Conservation (phyloP, 1,140 invertebrate genomes). For the Drosophila melanica region DNA sequence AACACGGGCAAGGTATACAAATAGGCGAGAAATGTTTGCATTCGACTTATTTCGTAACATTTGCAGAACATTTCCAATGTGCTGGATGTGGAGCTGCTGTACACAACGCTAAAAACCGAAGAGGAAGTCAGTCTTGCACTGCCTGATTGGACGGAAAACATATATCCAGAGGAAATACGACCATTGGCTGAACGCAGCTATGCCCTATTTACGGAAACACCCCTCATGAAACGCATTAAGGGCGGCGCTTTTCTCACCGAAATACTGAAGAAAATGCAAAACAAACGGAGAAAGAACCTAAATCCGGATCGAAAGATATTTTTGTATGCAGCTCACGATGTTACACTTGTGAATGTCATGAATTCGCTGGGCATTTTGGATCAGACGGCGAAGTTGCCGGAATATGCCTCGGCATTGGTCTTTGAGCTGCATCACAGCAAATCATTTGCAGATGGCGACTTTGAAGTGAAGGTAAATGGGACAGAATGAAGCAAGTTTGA, state of each 20-base stretch:
- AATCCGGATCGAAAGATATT: constrained; percentile 85
- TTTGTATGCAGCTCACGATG: constrained; percentile 90
- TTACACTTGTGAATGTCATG: constrained; percentile 89
- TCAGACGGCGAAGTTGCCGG: constrained; percentile 86
- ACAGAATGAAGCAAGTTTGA: too few species aligned
- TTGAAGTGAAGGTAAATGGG: constrained; percentile 84
- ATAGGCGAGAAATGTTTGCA: too few species aligned
- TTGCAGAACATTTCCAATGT: constrained; percentile 86
- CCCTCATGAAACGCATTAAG: constrained; percentile 89
- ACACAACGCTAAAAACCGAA: constrained; percentile 90
- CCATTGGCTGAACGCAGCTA: constrained; percentile 88
- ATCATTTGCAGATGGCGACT: constrained; percentile 80
- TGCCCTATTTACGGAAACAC: constrained; percentile 88
- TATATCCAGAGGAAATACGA: constrained; percentile 89
- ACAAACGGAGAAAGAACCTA: constrained; percentile 73
- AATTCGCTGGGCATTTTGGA: constrained; percentile 88
- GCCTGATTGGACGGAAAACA: constrained; percentile 89
- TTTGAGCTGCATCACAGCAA: constrained; percentile 87
- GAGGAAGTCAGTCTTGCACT: constrained; percentile 87
- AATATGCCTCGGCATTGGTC: constrained; percentile 88
- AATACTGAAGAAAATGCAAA: constrained; percentile 83
- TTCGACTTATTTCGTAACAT: not conserved
- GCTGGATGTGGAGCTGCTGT: constrained; percentile 89
- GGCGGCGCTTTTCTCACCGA: constrained; percentile 87
- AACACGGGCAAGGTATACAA: constrained; percentile 86